These are phyloP conservation scores for Cephus sareptanus DNA, from an alignment of 2,888 invertebrate genomes.

Conservation along the genomic window DNA sequence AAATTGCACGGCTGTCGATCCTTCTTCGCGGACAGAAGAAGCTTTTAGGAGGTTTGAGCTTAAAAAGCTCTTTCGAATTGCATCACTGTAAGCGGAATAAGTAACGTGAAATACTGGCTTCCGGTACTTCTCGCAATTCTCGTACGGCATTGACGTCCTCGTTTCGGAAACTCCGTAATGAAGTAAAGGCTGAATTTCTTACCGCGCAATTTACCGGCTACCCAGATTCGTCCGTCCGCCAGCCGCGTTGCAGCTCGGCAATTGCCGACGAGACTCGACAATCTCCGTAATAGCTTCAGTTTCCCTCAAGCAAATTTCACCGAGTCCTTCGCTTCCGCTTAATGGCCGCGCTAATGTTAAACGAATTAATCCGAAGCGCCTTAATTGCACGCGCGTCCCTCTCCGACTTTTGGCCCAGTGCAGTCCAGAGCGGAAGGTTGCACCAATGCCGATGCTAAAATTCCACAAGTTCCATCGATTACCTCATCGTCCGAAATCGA, in stretches of 20 bases:
- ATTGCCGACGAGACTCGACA: neutral
- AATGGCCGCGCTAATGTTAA: neutral
- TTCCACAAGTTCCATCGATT: neutral
- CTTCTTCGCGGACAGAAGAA: neutral
- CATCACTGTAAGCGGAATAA: neutral
- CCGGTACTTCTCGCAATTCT: too few species aligned
- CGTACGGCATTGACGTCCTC: neutral
- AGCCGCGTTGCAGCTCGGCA: neutral
- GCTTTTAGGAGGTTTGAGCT: neutral
- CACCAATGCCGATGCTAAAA: neutral
- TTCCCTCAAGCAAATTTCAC: neutral
- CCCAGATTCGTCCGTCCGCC: neutral
- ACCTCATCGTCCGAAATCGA: neutral
- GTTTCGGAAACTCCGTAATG: neutral
- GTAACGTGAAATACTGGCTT: neutral
- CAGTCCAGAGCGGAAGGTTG: neutral
- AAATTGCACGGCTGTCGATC: neutral
- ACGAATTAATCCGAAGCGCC: neutral
- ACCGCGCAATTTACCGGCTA: neutral
- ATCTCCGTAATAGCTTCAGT: neutral
- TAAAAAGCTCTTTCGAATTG: neutral
- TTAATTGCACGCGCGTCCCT: neutral
- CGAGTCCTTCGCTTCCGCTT: neutral
- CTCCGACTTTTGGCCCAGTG: neutral
- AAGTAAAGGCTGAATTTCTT: neutral